Conservation (phyloP, 2,113 vertebrate species). For the Argyrosomus japonicus region DNA sequence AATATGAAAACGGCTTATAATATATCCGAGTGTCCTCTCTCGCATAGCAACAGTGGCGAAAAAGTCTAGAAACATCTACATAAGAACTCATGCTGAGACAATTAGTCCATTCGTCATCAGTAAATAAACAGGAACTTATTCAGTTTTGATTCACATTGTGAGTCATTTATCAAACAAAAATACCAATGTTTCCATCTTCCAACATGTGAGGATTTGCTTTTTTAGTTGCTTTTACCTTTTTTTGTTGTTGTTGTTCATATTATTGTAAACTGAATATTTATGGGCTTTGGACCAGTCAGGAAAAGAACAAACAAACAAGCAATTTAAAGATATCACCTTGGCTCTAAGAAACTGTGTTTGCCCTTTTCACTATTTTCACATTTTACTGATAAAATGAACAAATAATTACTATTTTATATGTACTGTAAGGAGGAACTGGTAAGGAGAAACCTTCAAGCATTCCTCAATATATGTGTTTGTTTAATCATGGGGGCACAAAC, state of each 20-base stretch:
- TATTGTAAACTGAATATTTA: neutral
- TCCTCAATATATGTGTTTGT: neutral
- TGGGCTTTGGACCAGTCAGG: neutral
- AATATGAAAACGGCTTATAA: no score
- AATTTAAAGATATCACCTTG: neutral
- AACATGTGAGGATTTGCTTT: neutral
- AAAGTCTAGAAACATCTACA: no score
- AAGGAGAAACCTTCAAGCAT: neutral
- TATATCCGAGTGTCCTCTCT: no score
- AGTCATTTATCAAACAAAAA: no score
- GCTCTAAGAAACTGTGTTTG: neutral
- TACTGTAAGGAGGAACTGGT: no score
- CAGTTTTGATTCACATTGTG: neutral
- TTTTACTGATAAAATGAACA: neutral
- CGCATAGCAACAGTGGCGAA: no score
- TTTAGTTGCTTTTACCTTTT: neutral
- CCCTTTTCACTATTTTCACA: neutral
- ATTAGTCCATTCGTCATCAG: neutral
- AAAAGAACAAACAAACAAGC: neutral
- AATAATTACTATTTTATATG: no score
- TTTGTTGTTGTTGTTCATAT: neutral
- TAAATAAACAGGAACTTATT: neutral
- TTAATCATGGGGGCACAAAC: constrained; percentile 14
- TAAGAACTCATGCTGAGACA: no score
- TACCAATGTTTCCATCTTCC: neutral